Base-by-base conservation (phyloP, 2,888 invertebrate species). In the Pyrocoelia pectoralis region DNA sequence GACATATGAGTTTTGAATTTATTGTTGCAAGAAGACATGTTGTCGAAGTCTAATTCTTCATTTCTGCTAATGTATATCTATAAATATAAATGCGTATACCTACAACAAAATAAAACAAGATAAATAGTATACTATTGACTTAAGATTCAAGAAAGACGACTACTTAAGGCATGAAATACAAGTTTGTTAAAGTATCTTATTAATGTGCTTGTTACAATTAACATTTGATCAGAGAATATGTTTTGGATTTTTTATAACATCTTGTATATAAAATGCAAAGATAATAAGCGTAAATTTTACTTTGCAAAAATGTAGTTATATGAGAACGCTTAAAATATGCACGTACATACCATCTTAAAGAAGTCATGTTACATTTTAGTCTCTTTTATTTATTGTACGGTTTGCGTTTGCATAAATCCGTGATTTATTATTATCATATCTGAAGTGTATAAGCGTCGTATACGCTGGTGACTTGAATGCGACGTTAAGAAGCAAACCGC, bases 341-440 rank as follows among this genome's bases (percentile, higher is more conserved):
- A 69, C n/a, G 33, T 69, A 68, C 66, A 67, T 69, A 69, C 59
- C 73, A 61, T 70, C 68, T 69, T 73, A 74, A 76, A 74, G 73
- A 73, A 75, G 72, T 74, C 76, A 74, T 70, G 74, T 74, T 76
- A 75, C 74, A 74, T 73, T 75, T 74, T 72, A 74, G 72, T 68
- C 71, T 70, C 72, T 72, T 72, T 70, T 76, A 76, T 75, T 76
- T 74, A 76, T 75, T 72, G 67, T 69, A 71, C 71, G 67, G 70
- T 69, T 63, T 70, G 74, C 71, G 70, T 73, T 69, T 68, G 71
- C 72, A 74, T 74, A 76, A 75, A 74, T 72, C 72, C 67, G 67
- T 72, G 73, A 76, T 76, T 75, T 75, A 74, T 75, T 73, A 73
- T 74, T 71, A 75, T 73, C 73, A 74, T 73, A 72, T 70, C 71